phyloP scores from a whole-genome alignment of 2,888 invertebrate genomes.

The Papilio protenor region DNA sequence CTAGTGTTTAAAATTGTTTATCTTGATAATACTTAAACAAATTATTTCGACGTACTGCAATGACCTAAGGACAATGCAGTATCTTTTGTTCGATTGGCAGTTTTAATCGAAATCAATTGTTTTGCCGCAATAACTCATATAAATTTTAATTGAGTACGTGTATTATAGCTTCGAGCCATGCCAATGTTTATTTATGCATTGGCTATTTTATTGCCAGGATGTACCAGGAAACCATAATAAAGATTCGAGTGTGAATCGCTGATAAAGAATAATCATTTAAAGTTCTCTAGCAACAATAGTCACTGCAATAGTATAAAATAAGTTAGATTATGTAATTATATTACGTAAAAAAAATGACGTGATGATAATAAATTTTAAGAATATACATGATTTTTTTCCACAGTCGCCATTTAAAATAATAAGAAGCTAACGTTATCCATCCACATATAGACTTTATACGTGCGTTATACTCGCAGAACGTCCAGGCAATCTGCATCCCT shows the following conservation, averaged over 20 bases:
- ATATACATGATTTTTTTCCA: background rate
- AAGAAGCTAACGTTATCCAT: slow-evolving; percentile 45
- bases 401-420: slow-evolving; percentile 5
- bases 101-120: slow-evolving; percentile 82
- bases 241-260: background rate
- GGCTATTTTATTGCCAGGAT: slow-evolving; percentile 40
- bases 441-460: slow-evolving; percentile 50
- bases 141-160: slow-evolving; percentile 76
- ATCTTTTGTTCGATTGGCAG: slow-evolving; percentile 75
- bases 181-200: slow-evolving; percentile 50
- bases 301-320: background rate
- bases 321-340: background rate
- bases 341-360: background rate
- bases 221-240: slow-evolving; percentile 9
- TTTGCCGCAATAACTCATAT: slow-evolving; percentile 75
- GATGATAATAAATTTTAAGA: background rate
- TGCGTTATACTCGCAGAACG: slow-evolving; percentile 51
- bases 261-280: background rate
- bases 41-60: background rate
- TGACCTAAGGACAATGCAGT: slow-evolving; percentile 60
- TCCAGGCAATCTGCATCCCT: slow-evolving; percentile 82
- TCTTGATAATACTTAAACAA: background rate
- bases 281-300: background rate
- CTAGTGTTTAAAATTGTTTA: background rate
- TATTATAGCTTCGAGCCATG: slow-evolving; percentile 64